These are phyloP conservation scores for Plodia interpunctella DNA, from an alignment of 1,140 invertebrate species.

Conservation along the genomic window DNA sequence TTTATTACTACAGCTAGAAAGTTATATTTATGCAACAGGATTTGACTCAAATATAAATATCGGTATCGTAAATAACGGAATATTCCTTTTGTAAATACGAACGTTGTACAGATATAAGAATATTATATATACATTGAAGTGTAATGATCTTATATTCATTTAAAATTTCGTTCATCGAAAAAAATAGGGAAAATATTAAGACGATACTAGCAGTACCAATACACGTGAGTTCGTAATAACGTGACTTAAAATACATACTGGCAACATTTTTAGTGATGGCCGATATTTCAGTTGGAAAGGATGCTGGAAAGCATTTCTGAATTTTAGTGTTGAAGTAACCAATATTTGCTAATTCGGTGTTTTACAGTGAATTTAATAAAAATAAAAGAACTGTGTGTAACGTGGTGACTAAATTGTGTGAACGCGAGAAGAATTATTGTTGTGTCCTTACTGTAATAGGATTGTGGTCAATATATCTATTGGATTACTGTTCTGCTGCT, in stretches of 20 bases:
- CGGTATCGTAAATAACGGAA: no score
- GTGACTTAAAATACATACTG: slow-evolving; percentile 45
- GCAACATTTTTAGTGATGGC: slow-evolving; percentile 73
- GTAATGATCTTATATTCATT: no score
- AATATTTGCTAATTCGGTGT: slow-evolving; percentile 56
- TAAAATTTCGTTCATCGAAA: no score
- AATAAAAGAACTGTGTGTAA: slow-evolving; percentile 46
- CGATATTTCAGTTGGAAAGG: slow-evolving; percentile 61
- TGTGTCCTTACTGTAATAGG: slow-evolving; percentile 68
- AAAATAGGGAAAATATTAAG: not conserved
- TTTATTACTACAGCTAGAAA: no score
- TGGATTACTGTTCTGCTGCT: slow-evolving; percentile 70
- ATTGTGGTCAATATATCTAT: slow-evolving; percentile 66
- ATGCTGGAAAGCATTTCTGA: slow-evolving; percentile 47
- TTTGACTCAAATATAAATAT: no score
- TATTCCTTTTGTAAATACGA: no score
- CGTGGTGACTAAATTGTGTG: slow-evolving; percentile 56
- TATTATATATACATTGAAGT: no score
- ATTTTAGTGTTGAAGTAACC: slow-evolving; percentile 56
- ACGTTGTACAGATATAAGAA: no score
- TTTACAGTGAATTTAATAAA: slow-evolving; percentile 48
- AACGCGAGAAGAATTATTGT: slow-evolving; percentile 59
- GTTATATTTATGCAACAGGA: no score
- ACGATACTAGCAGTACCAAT: slow-evolving; percentile 36
- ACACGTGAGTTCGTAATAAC: slow-evolving; percentile 56